Percentiles rank a stretch among this genome's conserved stretches.
These are phyloP conservation scores for Notamacropus eugenii DNA, from an alignment of 2,797 vertebrate genomes.

Conservation along the genomic window DNA sequence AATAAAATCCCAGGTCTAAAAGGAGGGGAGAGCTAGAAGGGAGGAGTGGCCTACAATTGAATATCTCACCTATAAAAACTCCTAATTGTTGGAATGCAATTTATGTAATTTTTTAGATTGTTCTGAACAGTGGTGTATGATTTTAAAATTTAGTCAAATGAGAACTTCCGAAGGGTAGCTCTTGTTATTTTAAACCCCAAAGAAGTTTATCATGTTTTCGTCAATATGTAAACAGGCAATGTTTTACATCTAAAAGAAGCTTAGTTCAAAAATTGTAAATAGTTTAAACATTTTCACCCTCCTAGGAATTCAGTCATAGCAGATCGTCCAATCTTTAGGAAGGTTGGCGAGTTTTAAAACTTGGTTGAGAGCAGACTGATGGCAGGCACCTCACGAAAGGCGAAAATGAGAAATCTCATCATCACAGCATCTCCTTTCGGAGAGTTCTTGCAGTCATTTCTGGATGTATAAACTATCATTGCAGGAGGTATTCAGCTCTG, in stretches of 20 bases:
- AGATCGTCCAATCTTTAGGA: background rate
- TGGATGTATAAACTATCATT: background rate
- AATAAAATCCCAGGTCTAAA: background rate
- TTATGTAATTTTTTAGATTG: background rate
- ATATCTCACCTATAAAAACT: background rate
- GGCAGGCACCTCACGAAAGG: background rate
- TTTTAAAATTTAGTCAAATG: background rate
- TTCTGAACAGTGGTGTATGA: background rate
- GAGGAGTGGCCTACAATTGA: background rate
- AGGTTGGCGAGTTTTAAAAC: background rate
- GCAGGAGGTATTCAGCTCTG: background rate
- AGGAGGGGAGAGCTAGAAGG: background rate
- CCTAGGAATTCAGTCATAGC: conserved; percentile 1
- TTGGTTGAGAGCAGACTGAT: background rate
- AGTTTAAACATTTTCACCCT: background rate
- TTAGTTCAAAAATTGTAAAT: conserved; percentile 47
- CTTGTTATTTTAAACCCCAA: conserved; percentile 25
- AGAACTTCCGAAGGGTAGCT: conserved; percentile 46
- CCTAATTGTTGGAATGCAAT: background rate
- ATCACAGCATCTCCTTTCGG: background rate
- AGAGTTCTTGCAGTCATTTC: background rate
- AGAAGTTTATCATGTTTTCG: background rate
- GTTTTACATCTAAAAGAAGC: conserved; percentile 17
- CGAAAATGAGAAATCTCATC: background rate
- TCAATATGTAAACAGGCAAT: conserved; percentile 67